phyloP scores from a whole-genome alignment of 2,797 vertebrate genomes.

The Morus bassanus region DNA sequence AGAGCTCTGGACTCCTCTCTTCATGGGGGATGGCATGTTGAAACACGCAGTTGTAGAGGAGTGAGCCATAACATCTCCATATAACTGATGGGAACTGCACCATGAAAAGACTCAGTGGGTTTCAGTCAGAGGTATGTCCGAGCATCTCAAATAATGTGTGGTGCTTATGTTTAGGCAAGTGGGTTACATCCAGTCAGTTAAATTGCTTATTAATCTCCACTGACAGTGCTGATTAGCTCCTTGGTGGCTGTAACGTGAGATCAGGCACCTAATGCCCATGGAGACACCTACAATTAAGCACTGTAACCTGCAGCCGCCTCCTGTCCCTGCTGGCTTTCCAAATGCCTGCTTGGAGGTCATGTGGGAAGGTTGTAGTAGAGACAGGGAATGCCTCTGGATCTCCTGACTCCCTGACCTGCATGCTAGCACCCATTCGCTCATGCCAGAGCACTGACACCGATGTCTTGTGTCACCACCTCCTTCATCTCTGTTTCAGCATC shows the following conservation, averaged over 20 bases:
- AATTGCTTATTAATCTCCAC: not conserved
- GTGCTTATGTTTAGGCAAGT: not conserved
- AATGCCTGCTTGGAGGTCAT: not conserved
- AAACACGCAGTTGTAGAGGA: not conserved
- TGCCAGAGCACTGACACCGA: not conserved
- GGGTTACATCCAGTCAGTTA: not conserved
- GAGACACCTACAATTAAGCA: not conserved
- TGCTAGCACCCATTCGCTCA: rapidly evolving
- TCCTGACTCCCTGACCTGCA: rapidly evolving
- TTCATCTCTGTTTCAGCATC: not conserved
- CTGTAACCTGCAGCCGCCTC: not conserved
- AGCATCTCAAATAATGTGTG: not conserved
- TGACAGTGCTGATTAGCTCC: not conserved
- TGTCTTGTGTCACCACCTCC: rapidly evolving
- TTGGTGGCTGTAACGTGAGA: not conserved
- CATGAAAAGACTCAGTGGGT: not conserved
- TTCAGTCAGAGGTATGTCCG: not conserved
- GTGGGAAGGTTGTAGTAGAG: not conserved
- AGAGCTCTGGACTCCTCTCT: not conserved
- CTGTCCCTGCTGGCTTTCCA: not conserved
- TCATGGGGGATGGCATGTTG: too few relatives aligned
- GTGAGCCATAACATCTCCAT: not conserved
- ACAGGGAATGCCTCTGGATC: not conserved
- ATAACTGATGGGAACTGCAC: not conserved
- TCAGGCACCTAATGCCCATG: not conserved